Evolutionary conservation across 2,113 vertebrate genomes (phyloP).

Genomic region (Dipodomys spectabilis): DNA sequence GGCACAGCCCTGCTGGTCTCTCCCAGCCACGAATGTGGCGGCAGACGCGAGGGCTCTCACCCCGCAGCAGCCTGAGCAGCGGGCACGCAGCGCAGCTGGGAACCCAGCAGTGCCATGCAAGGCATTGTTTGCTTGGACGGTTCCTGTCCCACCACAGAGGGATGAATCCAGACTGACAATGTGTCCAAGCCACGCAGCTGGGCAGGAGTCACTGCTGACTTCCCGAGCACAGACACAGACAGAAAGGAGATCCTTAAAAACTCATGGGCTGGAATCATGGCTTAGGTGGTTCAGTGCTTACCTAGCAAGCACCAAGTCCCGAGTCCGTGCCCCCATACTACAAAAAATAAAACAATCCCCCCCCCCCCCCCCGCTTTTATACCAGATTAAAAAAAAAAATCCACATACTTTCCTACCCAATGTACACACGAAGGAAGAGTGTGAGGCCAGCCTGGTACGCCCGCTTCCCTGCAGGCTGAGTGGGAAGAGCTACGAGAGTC

Average conservation of each 20-base stretch:
- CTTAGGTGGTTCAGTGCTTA: too few relatives aligned
- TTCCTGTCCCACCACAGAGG: background rate
- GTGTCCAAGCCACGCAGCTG: background rate
- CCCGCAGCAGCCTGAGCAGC: background rate
- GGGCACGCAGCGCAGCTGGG: background rate
- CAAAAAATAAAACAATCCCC: too few relatives aligned
- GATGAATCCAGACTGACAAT: background rate
- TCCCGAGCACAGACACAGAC: background rate
- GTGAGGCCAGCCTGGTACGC: background rate
- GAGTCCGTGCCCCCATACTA: background rate
- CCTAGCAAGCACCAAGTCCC: too few relatives aligned
- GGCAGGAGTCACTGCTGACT: background rate
- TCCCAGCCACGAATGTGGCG: fast-evolving
- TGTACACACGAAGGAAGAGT: background rate
- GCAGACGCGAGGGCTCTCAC: background rate
- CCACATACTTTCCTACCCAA: background rate
- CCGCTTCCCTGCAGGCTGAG: background rate
- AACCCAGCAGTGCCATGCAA: background rate
- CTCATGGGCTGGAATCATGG: too few relatives aligned
- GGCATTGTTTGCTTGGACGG: background rate
- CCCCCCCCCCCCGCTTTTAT: background rate
- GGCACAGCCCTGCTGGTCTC: background rate
- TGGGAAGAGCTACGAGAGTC: background rate
- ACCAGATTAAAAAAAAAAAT: background rate
- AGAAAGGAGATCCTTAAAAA: background rate